Evolutionary conservation across 2,888 invertebrate species (phyloP).

Genomic region (Drosophila kuntzei): DNA sequence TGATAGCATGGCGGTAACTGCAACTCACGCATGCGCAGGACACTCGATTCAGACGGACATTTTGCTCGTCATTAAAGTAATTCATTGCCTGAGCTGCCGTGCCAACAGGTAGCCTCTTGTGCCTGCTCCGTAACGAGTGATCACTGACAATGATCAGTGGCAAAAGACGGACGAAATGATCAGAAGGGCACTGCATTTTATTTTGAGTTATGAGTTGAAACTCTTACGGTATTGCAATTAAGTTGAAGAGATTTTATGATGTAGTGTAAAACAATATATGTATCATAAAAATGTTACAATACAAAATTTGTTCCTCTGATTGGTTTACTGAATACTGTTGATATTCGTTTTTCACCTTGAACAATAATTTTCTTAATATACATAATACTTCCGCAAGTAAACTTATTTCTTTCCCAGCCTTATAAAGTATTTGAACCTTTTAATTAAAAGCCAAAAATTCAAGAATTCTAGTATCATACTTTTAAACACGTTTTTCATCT

Average conservation of each 20-base stretch:
- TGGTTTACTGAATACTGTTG: background rate
- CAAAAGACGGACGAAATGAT: constrained; percentile 1
- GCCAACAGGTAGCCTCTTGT: constrained; percentile 69
- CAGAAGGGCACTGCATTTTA: constrained; percentile 32
- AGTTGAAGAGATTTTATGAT: background rate
- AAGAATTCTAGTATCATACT: background rate
- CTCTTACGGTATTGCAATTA: constrained; percentile 42
- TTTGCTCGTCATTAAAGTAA: constrained; percentile 75
- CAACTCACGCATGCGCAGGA: constrained; percentile 65
- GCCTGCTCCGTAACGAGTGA: constrained; percentile 17
- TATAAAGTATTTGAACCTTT: no score
- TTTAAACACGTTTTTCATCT: constrained; percentile 4
- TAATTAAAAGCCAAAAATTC: background rate
- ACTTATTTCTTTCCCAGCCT: background rate
- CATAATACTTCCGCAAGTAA: background rate
- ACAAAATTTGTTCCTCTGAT: background rate
- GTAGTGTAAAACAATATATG: background rate
- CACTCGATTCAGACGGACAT: constrained; percentile 24
- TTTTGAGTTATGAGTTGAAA: constrained; percentile 62
- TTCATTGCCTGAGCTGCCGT: constrained; percentile 66
- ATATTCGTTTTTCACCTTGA: no score
- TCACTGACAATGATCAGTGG: constrained; percentile 40
- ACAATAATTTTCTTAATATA: background rate
- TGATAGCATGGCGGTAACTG: constrained; percentile 52
- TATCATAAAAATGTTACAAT: background rate